phyloP scores from a whole-genome alignment of 2,113 vertebrate species.

The Microcebus tavaratra region DNA sequence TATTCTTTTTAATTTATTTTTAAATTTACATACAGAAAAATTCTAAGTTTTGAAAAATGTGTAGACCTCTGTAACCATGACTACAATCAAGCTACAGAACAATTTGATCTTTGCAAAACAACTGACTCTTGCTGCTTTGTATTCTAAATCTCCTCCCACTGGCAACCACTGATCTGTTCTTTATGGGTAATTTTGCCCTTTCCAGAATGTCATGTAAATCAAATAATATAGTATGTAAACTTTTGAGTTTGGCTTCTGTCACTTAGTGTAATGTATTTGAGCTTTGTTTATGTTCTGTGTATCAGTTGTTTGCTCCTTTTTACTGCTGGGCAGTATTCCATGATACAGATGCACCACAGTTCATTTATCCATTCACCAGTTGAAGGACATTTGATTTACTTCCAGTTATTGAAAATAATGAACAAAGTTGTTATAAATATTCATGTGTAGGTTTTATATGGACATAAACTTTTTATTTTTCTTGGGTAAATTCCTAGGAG shows the following conservation, averaged over 20 bases:
- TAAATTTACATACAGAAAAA: neutral
- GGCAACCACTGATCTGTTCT: neutral
- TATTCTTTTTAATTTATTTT: neutral
- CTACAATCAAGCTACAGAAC: neutral
- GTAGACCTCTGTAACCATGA: neutral
- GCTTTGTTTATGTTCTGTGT: neutral
- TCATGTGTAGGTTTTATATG: neutral
- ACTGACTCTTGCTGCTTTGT: neutral
- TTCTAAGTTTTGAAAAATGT: neutral
- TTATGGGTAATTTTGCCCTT: neutral
- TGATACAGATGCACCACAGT: neutral
- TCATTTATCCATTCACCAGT: neutral
- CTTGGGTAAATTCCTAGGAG: neutral
- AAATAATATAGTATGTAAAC: neutral
- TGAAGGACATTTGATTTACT: neutral
- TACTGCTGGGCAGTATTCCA: neutral
- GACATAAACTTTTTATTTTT: neutral
- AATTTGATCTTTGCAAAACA: neutral
- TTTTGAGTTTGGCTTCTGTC: neutral
- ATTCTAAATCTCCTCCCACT: neutral
- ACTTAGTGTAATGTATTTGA: neutral
- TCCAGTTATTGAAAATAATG: neutral
- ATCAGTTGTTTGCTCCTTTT: neutral
- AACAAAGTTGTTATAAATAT: neutral
- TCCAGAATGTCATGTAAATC: neutral